Evolutionary conservation across 2,113 vertebrate species (phyloP).

Genomic region (Hippotragus niger): DNA sequence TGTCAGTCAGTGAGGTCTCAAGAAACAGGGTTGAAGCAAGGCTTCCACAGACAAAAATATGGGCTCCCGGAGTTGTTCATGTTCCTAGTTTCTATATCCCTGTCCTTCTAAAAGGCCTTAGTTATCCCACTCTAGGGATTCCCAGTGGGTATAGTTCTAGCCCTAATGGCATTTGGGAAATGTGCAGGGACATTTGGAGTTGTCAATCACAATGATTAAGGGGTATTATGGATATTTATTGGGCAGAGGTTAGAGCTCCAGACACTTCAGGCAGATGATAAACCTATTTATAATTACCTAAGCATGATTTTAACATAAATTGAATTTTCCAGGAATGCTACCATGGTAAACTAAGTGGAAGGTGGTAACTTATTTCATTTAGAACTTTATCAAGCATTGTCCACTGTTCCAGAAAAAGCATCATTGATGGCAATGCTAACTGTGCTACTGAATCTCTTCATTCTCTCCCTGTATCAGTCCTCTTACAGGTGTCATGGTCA

Average conservation of each 20-base stretch:
- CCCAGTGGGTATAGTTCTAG: background rate
- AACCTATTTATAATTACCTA: background rate
- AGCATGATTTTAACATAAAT: background rate
- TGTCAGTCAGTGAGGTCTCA: constrained; percentile 68
- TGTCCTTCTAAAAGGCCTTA: constrained; percentile 70
- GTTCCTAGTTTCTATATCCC: constrained; percentile 70
- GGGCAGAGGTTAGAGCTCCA: background rate
- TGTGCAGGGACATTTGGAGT: background rate
- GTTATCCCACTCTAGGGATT: constrained; percentile 31
- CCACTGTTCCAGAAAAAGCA: background rate
- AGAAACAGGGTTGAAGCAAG: constrained; percentile 66
- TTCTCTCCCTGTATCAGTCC: background rate
- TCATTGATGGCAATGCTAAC: background rate
- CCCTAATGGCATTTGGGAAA: background rate
- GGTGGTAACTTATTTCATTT: background rate
- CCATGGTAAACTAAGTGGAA: background rate
- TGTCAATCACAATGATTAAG: background rate
- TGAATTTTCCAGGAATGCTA: background rate
- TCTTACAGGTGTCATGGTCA: background rate
- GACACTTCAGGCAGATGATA: background rate
- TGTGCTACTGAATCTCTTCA: background rate
- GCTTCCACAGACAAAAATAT: constrained; percentile 71
- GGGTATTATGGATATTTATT: background rate
- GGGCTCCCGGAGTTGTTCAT: constrained; percentile 30
- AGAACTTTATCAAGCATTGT: background rate